These are phyloP conservation scores for Phyllotreta cruciferae DNA, from an alignment of 2,888 invertebrate species.

Conservation along the genomic window DNA sequence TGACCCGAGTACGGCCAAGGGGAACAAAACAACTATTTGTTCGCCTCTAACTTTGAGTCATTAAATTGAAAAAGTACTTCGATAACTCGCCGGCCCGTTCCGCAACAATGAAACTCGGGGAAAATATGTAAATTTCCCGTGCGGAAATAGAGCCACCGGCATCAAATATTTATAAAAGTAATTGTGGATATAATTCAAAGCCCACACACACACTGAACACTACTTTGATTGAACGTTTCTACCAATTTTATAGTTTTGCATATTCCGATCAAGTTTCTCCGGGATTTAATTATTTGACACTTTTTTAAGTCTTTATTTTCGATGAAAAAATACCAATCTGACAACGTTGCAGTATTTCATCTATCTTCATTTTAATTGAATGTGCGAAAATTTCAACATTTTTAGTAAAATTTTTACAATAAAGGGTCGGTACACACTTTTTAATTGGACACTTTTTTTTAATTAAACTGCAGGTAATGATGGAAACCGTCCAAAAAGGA, in stretches of 20 bases:
- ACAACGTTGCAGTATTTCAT: no score
- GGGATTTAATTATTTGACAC: no score
- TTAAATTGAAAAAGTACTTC: constrained; percentile 35
- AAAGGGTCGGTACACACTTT: no score
- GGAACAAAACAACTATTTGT: constrained; percentile 32
- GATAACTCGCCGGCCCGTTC: constrained; percentile 30
- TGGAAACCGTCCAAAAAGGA: no score
- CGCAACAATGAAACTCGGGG: constrained; percentile 35
- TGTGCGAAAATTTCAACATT: no score
- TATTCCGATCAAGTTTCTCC: not conserved
- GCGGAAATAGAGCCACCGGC: constrained; percentile 35
- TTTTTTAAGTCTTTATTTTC: not conserved
- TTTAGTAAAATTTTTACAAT: no score
- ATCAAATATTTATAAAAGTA: constrained; percentile 44
- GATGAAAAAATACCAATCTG: no score
- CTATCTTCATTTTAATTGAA: no score
- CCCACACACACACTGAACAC: constrained; percentile 8
- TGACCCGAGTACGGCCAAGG: constrained; percentile 24
- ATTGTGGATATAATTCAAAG: constrained; percentile 40
- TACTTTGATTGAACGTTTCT: constrained; percentile 37
- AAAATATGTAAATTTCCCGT: constrained; percentile 39
- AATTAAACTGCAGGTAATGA: no score
- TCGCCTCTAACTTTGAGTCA: constrained; percentile 32
- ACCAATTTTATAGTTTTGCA: constrained; percentile 7
- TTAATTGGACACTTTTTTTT: no score